Base-by-base conservation (phyloP, 2,113 vertebrate genomes). In the Tamias sibiricus region DNA sequence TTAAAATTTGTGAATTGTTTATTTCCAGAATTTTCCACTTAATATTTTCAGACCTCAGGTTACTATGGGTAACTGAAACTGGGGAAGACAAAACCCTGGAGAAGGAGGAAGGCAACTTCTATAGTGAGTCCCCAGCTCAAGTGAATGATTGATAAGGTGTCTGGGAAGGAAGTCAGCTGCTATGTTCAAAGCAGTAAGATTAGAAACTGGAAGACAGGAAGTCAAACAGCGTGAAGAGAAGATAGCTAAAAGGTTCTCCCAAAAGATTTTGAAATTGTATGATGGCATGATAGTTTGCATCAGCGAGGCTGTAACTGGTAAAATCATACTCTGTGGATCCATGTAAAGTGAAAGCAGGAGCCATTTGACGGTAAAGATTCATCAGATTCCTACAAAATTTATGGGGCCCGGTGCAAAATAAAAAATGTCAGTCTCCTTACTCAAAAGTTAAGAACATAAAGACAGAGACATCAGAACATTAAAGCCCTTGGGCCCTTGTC, bases 401-500 rank as follows among this genome's bases (percentile, higher is more conserved):
- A n/a, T n/a, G n/a, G 62, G 19, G 1, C 24, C 47, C 37, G 32
- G 2, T 37, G 3, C 52, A 74, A 68, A 95, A 79, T 26, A 47
- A 72, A 77, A 95, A 44, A 30, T 16, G 7, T 8, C 16, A 12
- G 35, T n/a, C 0, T 13, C 13, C 49, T 30, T 85, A 26, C 17
- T 59, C 12, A 62, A 75, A 76, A 74, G 54, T 16, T 35, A 62
- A 42, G 49, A 35, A 49, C 4, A 1, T n/a, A 37, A 68, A 40
- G 59, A 68, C 7, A 37, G 35, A 42, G 35, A 54, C 8, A 44
- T 4, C 20, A 75, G 30, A 87, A 3, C 12, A 37, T 69, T 57
- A 35, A 57, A n/a, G 3, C 4, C 26, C 24, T 11, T 47, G 2
- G 30, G 3, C 4, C 26, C 24, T 11, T 47, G 2, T 4, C 8